Conservation (phyloP, 2,888 invertebrate genomes). For the Panzeria rudis region DNA sequence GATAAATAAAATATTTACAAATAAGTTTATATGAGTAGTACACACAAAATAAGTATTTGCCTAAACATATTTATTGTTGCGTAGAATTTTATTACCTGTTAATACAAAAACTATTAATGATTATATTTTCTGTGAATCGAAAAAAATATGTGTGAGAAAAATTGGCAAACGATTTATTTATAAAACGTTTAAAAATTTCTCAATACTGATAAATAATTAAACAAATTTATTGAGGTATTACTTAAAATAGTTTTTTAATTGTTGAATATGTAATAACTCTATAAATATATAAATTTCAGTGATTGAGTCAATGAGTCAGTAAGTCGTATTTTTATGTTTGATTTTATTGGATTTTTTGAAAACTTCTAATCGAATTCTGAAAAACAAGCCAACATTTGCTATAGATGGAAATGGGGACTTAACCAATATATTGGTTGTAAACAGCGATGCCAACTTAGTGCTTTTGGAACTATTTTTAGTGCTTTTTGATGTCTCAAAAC, state of each 20-base stretch:
- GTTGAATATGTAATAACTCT: too few relatives aligned
- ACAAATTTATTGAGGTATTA: background rate
- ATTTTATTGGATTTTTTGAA: too few relatives aligned
- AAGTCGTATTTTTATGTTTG: too few relatives aligned
- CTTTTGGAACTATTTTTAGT: too few relatives aligned
- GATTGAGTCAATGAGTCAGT: background rate
- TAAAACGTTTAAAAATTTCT: background rate
- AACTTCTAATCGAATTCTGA: too few relatives aligned
- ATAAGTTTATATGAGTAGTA: conserved; percentile 14
- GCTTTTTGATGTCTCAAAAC: too few relatives aligned
- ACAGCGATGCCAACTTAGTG: too few relatives aligned
- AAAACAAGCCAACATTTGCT: too few relatives aligned
- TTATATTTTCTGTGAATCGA: conserved; percentile 13
- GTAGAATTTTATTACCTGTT: conserved; percentile 21
- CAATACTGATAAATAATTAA: background rate
- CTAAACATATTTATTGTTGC: conserved; percentile 3
- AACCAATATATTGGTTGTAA: too few relatives aligned
- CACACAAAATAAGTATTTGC: conserved; percentile 26
- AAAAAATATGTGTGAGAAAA: conserved; percentile 21
- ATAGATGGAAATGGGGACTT: too few relatives aligned
- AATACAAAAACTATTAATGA: conserved; percentile 7
- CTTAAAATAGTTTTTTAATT: background rate
- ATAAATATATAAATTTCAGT: background rate
- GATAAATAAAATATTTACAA: background rate
- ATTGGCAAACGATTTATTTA: conserved; percentile 18